Evolutionary conservation across 2,797 vertebrate genomes (phyloP).

Genomic region (Smutsia temminckii): DNA sequence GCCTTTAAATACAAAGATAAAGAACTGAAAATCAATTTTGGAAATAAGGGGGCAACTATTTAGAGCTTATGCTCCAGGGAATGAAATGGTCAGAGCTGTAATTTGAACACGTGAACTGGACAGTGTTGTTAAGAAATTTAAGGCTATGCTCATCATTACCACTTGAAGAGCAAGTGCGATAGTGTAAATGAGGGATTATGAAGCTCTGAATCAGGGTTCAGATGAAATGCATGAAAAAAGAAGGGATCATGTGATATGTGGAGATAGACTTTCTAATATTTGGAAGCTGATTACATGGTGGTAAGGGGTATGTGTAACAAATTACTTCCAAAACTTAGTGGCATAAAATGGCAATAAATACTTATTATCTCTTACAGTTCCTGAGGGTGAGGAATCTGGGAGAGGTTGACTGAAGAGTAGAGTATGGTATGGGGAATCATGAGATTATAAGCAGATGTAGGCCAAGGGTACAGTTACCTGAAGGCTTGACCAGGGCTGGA

Average conservation of each 20-base stretch:
- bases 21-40: not conserved
- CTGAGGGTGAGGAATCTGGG: not conserved
- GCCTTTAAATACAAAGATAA: not conserved
- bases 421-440: not conserved
- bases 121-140: not conserved
- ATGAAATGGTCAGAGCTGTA: not conserved
- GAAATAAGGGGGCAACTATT: not conserved
- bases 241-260: not conserved
- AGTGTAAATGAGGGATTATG: not conserved
- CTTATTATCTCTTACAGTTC: not conserved
- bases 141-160: not conserved
- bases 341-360: not conserved
- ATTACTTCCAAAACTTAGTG: not conserved
- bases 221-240: not conserved
- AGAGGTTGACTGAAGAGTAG: not conserved
- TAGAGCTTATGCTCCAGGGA: not conserved
- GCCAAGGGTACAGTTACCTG: not conserved
- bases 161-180: not conserved
- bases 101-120: not conserved
- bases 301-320: not conserved
- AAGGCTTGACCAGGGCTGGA: not conserved
- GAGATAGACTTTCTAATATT: not conserved
- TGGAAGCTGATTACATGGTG: not conserved
- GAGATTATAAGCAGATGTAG: not conserved
- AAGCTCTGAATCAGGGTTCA: not conserved